Base-by-base conservation (phyloP, 2,113 vertebrate species). In the Tichodroma muraria region DNA sequence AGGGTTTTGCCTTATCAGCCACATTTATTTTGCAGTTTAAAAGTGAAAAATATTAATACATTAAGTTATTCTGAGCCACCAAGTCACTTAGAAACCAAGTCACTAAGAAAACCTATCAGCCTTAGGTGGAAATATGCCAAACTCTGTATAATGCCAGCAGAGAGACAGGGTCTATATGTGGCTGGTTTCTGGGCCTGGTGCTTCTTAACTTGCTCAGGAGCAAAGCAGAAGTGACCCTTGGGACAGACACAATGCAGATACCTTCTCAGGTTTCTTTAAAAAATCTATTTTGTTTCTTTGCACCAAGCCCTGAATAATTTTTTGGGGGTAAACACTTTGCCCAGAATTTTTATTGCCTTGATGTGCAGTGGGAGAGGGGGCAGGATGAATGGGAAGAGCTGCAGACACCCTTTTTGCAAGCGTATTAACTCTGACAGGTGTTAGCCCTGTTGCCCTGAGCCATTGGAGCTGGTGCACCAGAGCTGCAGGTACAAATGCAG, bases 171-270 rank as follows among this genome's bases (percentile, higher is more conserved):
- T 50, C 47, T 84, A 6, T 54, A n/a, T 22, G 31, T 24, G 38
- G 33, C 78, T 76, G n/a, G 28, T 61, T 94, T 38, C 53, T 66
- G 45, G 20, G 38, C 70, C 64, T 63, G 35, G 47, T 90, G 68
- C 42, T 94, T 85, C 2, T 5, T 85, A 64, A 69, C 60, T 71
- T 80, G 42, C 23, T 54, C 49, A 81, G 37, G 60, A 80, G 79
- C 65, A 88, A 90, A 87, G 47, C 88, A 92, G 88, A 83, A 93
- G 71, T 82, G 75, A 77, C 83, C 57, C 82, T 69, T 68, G 56
- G 84, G 81, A 77, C 60, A 57, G 81, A 77, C 60, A 57, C 25
- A 80, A 77, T 6, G 35, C 16, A 94, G 27, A 37, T 23, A 60
- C 11, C 0, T 0, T 37, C 68, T 59, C 14, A 52, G 22, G 6